These are phyloP conservation scores for Salpingus planirostris DNA, from an alignment of 2,888 invertebrate genomes.

Conservation along the genomic window DNA sequence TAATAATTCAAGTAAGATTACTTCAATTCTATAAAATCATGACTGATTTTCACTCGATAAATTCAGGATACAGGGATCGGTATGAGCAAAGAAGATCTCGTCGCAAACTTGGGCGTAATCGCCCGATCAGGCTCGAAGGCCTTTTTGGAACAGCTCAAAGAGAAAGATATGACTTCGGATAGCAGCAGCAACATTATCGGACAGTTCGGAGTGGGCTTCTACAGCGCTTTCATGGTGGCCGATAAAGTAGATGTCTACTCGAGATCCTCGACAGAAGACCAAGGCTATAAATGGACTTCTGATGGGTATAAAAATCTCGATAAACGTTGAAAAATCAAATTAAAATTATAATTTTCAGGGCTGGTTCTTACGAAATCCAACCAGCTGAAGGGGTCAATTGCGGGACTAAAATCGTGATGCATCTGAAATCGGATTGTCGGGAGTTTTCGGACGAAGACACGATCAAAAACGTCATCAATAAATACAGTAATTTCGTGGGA, in stretches of 20 bases:
- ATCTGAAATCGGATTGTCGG: conserved; percentile 78
- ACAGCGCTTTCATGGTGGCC: conserved; percentile 96
- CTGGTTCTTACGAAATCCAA: conserved; percentile 82
- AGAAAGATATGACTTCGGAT: conserved; percentile 50
- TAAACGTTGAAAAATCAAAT: not conserved
- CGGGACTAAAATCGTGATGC: conserved; percentile 89
- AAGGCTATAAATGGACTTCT: conserved; percentile 80
- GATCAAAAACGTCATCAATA: conserved; percentile 79
- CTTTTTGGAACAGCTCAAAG: conserved; percentile 76
- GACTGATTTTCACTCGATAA: conserved; percentile 10
- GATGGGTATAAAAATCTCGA: conserved; percentile 66
- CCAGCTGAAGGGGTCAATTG: conserved; percentile 74
- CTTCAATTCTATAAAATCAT: conserved; percentile 2
- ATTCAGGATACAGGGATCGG: conserved; percentile 90
- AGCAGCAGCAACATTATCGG: conserved; percentile 78
- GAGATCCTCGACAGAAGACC: conserved; percentile 56
- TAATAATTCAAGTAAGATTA: conserved; percentile 71
- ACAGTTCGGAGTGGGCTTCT: conserved; percentile 98
- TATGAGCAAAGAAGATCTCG: conserved; percentile 87
- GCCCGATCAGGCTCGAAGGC: conserved; percentile 95
- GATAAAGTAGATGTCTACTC: conserved; percentile 90
- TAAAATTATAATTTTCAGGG: conserved; percentile 43
- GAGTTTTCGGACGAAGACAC: conserved; percentile 83
- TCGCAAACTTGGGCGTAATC: conserved; percentile 88
- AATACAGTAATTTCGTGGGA: conserved; percentile 96